Evolutionary conservation across 2,888 invertebrate species (phyloP), one percentile per base, ranked within the genome.

Genomic region (Cremastinae sp.): DNA sequence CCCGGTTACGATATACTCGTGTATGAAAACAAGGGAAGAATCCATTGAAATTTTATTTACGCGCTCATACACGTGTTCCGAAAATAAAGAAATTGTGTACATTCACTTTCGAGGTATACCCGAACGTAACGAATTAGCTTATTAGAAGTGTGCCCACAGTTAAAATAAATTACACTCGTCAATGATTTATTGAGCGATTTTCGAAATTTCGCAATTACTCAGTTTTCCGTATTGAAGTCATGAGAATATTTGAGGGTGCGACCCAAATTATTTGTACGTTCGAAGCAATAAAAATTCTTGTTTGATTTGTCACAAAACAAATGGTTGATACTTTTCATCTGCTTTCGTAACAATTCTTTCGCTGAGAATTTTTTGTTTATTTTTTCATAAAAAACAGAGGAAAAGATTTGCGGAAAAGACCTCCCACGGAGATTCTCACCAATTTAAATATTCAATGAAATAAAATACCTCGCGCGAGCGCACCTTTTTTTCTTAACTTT

Each of bases 371-470:
- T 20, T 56, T 39, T 20, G 39, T 55, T 55, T 14, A 22, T 53
- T 55, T 64, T 66, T 45, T 28, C 49, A 56, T 28, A 49, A 39
- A 56, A 61, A 47, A 28, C 2, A 5, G 53, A 55, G 59, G 69
- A 69, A 73, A 69, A 61, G 35, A 37, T n/a, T 53, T 41, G 12
- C 59, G 43, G 55, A 74, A 58, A 64, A 65, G 53, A 69, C 76
- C 76, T 73, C 76, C 76, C 76, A 77, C 70, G 69, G 76, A 64
- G 76, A 47, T 35, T 61, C 49, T 62, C 64, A 78, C 75, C 79
- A 80, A 85, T 86, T 86, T 86, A 84, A 84, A 85, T 85, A 80
- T 75, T 66, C 79, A 81, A 85, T 83, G 83, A 84, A 84, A 80
- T 80, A 82, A 81, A 82, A 83, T 78, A 78, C 80, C 81, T 62